Evolutionary conservation across 2,113 vertebrate genomes (phyloP).

Genomic region (Myodes glareolus): DNA sequence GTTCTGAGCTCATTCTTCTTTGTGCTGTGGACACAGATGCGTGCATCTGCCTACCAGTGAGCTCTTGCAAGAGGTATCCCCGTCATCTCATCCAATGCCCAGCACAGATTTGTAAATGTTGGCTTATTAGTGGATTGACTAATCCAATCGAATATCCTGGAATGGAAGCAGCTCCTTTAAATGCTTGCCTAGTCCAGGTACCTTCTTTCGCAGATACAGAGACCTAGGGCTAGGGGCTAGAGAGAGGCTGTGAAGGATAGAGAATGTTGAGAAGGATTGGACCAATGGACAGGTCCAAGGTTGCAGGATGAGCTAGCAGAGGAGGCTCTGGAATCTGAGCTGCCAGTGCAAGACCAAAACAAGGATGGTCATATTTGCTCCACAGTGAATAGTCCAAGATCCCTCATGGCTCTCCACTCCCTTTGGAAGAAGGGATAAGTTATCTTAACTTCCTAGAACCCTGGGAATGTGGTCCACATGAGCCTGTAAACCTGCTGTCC

Average conservation of each 20-base stretch:
- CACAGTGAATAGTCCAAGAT: not conserved
- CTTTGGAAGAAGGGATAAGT: not conserved
- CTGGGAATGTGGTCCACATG: not conserved
- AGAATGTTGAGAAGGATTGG: not conserved
- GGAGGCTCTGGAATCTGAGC: not conserved
- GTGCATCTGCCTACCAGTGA: not conserved
- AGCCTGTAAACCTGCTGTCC: not conserved
- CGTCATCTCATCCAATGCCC: not conserved
- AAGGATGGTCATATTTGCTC: not conserved
- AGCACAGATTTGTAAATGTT: not conserved
- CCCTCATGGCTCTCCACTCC: not conserved
- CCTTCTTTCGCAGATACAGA: not conserved
- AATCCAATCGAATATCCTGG: not conserved
- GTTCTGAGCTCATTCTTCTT: conserved; percentile 47
- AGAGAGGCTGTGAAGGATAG: not conserved
- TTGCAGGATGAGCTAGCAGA: not conserved
- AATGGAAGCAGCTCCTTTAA: not conserved
- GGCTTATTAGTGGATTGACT: not conserved
- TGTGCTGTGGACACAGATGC: not conserved
- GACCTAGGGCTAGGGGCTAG: not conserved
- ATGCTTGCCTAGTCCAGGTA: not conserved
- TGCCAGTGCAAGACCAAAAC: not conserved
- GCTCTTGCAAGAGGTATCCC: not conserved
- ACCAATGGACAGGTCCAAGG: not conserved
- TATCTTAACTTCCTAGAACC: not conserved